Evolutionary conservation across 2,113 vertebrate genomes (phyloP), one percentile per base, ranked within the genome.

Genomic region (Neopipo cinnamomea): DNA sequence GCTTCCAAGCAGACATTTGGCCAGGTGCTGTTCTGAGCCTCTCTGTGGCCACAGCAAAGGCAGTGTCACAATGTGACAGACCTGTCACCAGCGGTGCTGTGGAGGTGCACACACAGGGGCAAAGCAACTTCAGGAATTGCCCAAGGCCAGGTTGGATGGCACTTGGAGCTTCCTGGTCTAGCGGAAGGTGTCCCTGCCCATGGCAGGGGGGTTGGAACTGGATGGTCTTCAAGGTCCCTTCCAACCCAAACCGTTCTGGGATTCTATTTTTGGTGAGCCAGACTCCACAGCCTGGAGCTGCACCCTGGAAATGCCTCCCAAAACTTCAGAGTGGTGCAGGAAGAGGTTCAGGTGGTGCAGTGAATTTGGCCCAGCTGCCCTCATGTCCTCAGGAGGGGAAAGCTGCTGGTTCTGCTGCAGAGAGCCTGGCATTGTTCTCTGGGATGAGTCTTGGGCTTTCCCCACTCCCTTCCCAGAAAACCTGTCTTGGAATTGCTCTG

Each of bases 31-130:
- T 2, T 25, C 68, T 5, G 3, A 78, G 37, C 49, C 41, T 17
- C 50, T 31, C 39, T 18, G 14, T 8, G 56, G 17, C 18, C 41
- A 22, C 21, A 70, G 61, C 11, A 52, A 52, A 62, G 16, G 22
- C 16, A 4, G 4, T 53, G 3, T 73, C 30, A 12, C 39, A n/a
- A 8, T 9, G 24, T 2, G 17, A 42, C 50, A 5, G 8, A 3
- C 1, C 14, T 35, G 11, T 14, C 59, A 61, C 9, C 4, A 2
- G 1, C 24, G 1, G 0, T 15, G 46, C 12, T 14, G 1, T 3
- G 19, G 55, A 31, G 35, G 14, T 63, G 17, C 41, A 20, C 31
- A 8, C 1, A 0, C 44, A 37, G 31, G 39, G 35, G 10, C 39
- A 15, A 14, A 17, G 30, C 19, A 70, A 0, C 46, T 13, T 7